These are phyloP conservation scores for Drosophila conformis DNA, from an alignment of 2,888 invertebrate genomes.

Conservation along the genomic window DNA sequence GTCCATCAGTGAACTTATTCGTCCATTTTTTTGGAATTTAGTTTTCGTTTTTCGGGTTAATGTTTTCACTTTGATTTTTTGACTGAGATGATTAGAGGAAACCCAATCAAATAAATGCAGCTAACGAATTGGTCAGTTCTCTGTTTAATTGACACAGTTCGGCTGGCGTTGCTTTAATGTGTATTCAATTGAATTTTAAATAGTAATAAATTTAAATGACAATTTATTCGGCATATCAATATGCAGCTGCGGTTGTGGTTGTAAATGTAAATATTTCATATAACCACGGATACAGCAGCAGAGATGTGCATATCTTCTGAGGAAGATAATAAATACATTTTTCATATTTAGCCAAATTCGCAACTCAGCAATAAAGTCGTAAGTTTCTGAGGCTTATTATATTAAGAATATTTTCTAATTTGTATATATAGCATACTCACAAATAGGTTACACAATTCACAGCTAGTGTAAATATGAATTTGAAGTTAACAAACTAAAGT, in stretches of 20 bases:
- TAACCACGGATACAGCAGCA: slow-evolving; percentile 6
- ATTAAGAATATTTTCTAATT: not conserved
- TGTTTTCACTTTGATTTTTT: slow-evolving; percentile 20
- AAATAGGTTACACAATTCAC: not conserved
- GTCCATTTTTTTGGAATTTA: slow-evolving; percentile 19
- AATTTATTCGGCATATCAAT: slow-evolving; percentile 8
- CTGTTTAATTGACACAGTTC: slow-evolving; percentile 1
- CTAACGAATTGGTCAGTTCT: slow-evolving; percentile 7
- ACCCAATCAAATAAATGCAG: slow-evolving; percentile 48
- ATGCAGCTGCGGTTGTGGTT: slow-evolving; percentile 23
- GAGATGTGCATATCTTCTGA: not conserved
- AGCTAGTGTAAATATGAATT: not conserved
- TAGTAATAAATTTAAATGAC: slow-evolving; percentile 6
- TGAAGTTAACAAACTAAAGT: not conserved
- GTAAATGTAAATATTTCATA: slow-evolving; percentile 21
- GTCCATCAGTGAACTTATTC: slow-evolving; percentile 10
- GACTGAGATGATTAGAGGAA: slow-evolving; percentile 44
- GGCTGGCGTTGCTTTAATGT: not conserved
- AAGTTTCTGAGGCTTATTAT: not conserved
- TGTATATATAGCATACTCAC: not conserved
- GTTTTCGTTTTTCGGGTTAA: slow-evolving; percentile 18
- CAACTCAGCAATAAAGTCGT: not conserved
- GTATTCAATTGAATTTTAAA: slow-evolving; percentile 1
- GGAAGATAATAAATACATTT: slow-evolving; percentile 5
- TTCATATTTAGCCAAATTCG: not conserved